These are phyloP conservation scores for Macrotus californicus DNA, from an alignment of 2,113 vertebrate genomes.

Conservation along the genomic window DNA sequence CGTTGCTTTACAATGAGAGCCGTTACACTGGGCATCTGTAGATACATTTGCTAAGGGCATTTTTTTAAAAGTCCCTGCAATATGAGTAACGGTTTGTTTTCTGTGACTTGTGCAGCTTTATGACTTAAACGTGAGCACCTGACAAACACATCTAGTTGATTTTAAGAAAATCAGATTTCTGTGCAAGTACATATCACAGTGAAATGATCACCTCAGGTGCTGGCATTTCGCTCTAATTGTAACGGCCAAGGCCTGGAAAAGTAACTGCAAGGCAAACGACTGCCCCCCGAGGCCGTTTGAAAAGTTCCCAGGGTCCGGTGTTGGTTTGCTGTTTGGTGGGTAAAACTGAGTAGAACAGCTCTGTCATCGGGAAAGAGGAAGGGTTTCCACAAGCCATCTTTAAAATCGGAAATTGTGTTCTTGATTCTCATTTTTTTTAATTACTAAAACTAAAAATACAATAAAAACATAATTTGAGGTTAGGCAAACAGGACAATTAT, in stretches of 20 bases:
- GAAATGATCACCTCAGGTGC: neutral
- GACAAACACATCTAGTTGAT: neutral
- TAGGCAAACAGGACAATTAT: neutral
- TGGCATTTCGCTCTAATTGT: slow-evolving; percentile 7
- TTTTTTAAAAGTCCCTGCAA: neutral
- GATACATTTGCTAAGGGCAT: neutral
- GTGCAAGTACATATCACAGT: neutral
- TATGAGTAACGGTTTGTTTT: neutral
- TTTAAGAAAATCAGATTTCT: neutral
- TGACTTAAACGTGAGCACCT: neutral
- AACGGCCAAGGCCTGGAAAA: neutral
- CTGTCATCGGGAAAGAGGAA: slow-evolving; percentile 24
- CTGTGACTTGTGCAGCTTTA: neutral
- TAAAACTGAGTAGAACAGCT: neutral
- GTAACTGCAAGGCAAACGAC: neutral
- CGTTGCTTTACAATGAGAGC: neutral
- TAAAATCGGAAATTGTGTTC: neutral
- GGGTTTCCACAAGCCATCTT: neutral
- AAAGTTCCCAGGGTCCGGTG: no score
- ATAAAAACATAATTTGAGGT: neutral
- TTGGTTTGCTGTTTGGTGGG: no score
- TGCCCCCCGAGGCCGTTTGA: no score
- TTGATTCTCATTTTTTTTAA: neutral
- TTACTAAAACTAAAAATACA: neutral
- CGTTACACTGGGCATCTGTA: neutral